Base-by-base conservation (phyloP, 2,797 vertebrate species). In the Echeneis naucrates region DNA sequence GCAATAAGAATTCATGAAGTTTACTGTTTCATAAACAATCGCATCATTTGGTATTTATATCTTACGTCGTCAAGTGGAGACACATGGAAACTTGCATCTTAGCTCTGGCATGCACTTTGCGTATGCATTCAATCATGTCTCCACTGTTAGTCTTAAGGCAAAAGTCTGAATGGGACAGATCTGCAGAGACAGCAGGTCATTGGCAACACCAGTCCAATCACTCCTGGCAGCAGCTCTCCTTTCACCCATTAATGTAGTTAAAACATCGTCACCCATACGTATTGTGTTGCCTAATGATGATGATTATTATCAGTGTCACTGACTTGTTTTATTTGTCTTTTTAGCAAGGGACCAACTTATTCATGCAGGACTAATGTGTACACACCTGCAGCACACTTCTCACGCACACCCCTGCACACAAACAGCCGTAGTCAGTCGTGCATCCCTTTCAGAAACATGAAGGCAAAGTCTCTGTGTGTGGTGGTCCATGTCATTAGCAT, bases 401-500 rank as follows among this genome's bases (percentile, higher is more conserved):
- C 66, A 44, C 53, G 32, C 55, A 5, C 80, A 65, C 32, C 8
- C 53, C 56, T 56, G 30, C 42, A 54, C 51, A 61, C 61, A 33
- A 40, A 56, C 19, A 71, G 32, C 51, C 52, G 70, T 32, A 86
- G 64, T 54, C 40, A 72, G 38, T 56, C 65, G 57, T 55, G 78
- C 78, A 80, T 89, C 81, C 60, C 64, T 92, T 92, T 86, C 85
- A 88, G 85, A 86, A 86, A 85, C 84, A 92, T 87, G 90, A 91
- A 88, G 87, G 81, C 87, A 85, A 81, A 65, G 53, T 89, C 85
- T 85, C 86, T 85, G 79, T 88, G 89, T 89, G 91, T 88, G 91
- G 83, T 87, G 89, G 78, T 86, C 83, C 86, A 88, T 93, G 92
- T 94, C 92, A 94, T 95, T 95, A 94, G 86, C 93, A 94, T 94